These are phyloP conservation scores for Folsomia candida DNA, from an alignment of 2,888 invertebrate species.

Conservation along the genomic window DNA sequence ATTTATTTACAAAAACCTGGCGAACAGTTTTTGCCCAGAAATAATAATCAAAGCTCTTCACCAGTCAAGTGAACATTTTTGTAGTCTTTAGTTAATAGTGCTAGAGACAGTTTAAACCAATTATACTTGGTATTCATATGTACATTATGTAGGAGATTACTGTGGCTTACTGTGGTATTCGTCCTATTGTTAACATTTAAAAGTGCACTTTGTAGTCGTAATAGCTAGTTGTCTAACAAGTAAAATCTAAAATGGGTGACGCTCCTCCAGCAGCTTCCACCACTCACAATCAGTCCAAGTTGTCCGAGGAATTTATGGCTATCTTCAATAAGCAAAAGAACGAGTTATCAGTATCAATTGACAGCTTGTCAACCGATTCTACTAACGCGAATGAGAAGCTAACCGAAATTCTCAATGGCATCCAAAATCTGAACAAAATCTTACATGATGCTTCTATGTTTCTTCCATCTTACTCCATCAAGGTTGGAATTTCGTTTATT, in stretches of 20 bases:
- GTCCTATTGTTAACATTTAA: no score
- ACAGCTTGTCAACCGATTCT: conserved; percentile 40
- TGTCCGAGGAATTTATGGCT: conserved; percentile 44
- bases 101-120: no score
- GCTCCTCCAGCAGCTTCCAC: neutral
- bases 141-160: no score
- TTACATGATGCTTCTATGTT: conserved; percentile 76
- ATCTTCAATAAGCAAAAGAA: conserved; percentile 39
- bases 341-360: conserved; percentile 61
- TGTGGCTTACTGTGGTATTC: no score
- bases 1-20: conserved; percentile 55
- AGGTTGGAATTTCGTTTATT: conserved; percentile 39
- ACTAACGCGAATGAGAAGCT: conserved; percentile 57
- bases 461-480: conserved; percentile 74
- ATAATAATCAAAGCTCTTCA: neutral
- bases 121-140: no score
- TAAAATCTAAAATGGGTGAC: conserved; percentile 21
- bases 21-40: conserved; percentile 53
- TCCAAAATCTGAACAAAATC: conserved; percentile 73
- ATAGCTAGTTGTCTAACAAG: neutral
- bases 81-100: no score
- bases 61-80: no score
- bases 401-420: conserved; percentile 72
- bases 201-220: no score
- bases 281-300: neutral